Percentiles rank a stretch among this genome's conserved stretches.
phyloP scores from a whole-genome alignment of 2,888 invertebrate species.

The Griposia aprilina region DNA sequence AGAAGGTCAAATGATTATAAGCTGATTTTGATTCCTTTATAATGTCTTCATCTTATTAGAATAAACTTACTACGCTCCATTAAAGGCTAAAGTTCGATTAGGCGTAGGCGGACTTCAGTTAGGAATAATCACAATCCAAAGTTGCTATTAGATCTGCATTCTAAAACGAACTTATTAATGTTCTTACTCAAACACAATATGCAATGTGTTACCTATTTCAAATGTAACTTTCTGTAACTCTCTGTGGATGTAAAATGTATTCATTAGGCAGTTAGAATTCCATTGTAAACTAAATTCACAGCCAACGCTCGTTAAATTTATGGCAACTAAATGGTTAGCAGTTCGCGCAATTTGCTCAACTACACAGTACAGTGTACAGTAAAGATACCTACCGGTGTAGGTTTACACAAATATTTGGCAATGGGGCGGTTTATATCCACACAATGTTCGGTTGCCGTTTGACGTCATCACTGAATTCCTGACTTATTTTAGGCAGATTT shows the following conservation, averaged over 20 bases:
- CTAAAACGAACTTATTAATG: background rate
- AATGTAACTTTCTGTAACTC: too few relatives aligned
- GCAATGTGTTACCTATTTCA: constrained; percentile 1
- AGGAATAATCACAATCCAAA: constrained; percentile 19
- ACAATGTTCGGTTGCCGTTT: constrained; percentile 66
- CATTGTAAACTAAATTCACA: constrained; percentile 41
- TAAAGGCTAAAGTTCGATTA: constrained; percentile 46
- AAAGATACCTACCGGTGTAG: constrained; percentile 60
- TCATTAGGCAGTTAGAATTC: constrained; percentile 23
- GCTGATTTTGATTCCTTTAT: constrained; percentile 45
- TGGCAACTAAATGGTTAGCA: constrained; percentile 57
- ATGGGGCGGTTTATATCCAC: constrained; percentile 66
- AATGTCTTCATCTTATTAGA: constrained; percentile 37
- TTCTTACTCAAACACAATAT: constrained; percentile 5
- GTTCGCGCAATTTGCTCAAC: constrained; percentile 53
- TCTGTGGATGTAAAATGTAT: constrained; percentile 29
- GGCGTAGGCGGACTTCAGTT: constrained; percentile 15
- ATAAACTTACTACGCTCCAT: constrained; percentile 46
- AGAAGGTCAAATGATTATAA: constrained; percentile 38
- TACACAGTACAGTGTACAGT: constrained; percentile 30
- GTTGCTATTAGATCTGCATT: constrained; percentile 23
- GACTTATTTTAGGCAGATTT: constrained; percentile 67
- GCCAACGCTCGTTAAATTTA: constrained; percentile 55
- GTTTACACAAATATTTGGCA: constrained; percentile 69
- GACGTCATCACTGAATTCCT: constrained; percentile 69